Evolutionary conservation across 2,113 vertebrate genomes (phyloP).

Genomic region (Gymnorhina tibicen): DNA sequence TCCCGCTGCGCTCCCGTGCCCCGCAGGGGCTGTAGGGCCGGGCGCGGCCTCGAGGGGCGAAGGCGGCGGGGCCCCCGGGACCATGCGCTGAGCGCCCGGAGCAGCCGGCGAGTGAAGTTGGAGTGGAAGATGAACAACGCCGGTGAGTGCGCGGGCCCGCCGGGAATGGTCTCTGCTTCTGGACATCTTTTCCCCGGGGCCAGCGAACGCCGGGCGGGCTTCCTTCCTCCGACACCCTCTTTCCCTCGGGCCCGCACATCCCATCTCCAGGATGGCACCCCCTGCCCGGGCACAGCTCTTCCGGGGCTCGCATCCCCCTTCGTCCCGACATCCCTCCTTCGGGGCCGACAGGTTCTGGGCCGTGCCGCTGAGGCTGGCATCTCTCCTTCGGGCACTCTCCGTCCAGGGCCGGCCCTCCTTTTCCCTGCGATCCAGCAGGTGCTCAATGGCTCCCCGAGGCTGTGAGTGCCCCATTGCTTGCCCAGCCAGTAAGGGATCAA

Average conservation of each 20-base stretch:
- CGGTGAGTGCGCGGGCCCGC: conserved; percentile 17
- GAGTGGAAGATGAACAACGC: conserved; percentile 61
- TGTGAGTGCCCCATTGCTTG: not conserved
- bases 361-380: not conserved
- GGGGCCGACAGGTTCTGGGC: not conserved
- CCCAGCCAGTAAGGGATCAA: not conserved
- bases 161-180: not conserved
- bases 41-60: not conserved
- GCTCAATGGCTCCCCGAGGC: not conserved
- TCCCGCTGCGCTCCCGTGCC: not conserved
- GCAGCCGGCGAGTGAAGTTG: not conserved
- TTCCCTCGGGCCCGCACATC: not conserved
- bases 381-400: not conserved
- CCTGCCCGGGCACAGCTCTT: not conserved
- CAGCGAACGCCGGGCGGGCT: not conserved
- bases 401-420: not conserved
- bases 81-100: conserved; percentile 15
- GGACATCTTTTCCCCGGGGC: not conserved
- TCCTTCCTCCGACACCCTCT: not conserved
- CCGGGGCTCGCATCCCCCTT: not conserved
- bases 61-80: not conserved
- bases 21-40: not conserved
- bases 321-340: not conserved
- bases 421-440: not conserved
- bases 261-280: not conserved